Base-by-base conservation (phyloP, 2,113 vertebrate species). In the Micromys minutus region DNA sequence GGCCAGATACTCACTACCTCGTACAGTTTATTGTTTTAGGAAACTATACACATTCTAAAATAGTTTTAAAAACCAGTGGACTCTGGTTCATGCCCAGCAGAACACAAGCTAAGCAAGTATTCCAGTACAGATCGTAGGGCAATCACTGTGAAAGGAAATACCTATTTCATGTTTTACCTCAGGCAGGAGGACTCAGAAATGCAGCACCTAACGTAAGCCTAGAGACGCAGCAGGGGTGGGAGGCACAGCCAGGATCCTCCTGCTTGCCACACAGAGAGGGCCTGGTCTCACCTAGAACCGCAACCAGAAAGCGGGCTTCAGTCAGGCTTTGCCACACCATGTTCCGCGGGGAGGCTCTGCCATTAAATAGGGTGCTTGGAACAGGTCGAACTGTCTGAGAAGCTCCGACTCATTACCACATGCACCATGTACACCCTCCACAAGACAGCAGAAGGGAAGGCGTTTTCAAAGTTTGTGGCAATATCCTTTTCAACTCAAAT, bases 141-240 rank as follows among this genome's bases (percentile, higher is more conserved):
- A 15, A 31, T 57, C 16, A 89, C 85, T 61, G 63, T 87, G 72
- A 88, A 89, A 71, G 50, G 52, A 94, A 84, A 93, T 67, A n/a
- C 19, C 4, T 24, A 89, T 42, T 67, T 52, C 34, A 24, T 34
- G 47, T 75, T 74, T 96, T 91, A 83, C 75, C 91, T 96, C 55
- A 57, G 93, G 76, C 10, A 69, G 72, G 92, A 88, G n/a, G 71
- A 65, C 91, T 80, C 24, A 59, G 93, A 92, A 86, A 93, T 34
- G 39, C 29, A 52, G 89, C 71, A 61, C 39, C 89, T 47, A 81
- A 50, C 42, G 24, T 47, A 90, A 81, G 69, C 89, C 55, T 47
- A 63, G 61, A 67, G 75, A 75, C 26, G 52, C 1, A 31, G 71
- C n/a, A 6, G 92, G 12, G 59, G 15, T 36, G 16, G 42, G 47